phyloP scores from a whole-genome alignment of 2,797 vertebrate genomes.

The Cossypha niveicapilla region DNA sequence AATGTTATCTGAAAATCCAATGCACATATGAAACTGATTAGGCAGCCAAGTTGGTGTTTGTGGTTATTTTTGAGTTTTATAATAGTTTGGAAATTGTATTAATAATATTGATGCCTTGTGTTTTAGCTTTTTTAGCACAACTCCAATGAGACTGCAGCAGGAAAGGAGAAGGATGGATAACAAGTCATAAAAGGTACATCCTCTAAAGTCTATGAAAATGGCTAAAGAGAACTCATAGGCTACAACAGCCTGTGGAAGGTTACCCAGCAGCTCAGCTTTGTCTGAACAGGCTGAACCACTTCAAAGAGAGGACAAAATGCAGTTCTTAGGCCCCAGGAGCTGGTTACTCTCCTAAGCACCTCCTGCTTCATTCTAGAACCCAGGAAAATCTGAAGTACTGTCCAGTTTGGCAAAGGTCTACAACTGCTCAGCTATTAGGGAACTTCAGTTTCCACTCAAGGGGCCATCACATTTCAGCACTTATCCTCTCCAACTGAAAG shows the following conservation, averaged over 20 bases:
- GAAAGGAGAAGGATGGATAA: not conserved
- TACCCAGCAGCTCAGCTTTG: not conserved
- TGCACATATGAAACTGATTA: not conserved
- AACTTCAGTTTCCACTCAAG: not conserved
- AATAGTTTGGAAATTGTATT: not conserved
- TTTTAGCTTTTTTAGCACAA: not conserved
- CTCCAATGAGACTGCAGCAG: not conserved
- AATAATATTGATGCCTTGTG: not conserved
- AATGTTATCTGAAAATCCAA: not conserved
- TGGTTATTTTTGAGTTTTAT: not conserved
- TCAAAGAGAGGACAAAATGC: not conserved
- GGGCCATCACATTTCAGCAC: not conserved
- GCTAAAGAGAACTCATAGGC: not conserved
- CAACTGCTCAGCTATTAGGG: not conserved
- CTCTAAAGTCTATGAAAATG: not conserved
- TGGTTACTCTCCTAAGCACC: not conserved
- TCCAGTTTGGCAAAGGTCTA: not conserved
- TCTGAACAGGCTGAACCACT: not conserved
- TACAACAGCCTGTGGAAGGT: not conserved
- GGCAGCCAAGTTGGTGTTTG: not conserved
- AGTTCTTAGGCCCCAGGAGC: not conserved
- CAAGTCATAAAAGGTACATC: not conserved
- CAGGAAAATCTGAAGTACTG: not conserved
- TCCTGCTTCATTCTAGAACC: not conserved
- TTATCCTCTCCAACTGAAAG: not conserved